Base-by-base conservation (phyloP, 2,113 vertebrate genomes). In the Brachypodius melanocephalos region DNA sequence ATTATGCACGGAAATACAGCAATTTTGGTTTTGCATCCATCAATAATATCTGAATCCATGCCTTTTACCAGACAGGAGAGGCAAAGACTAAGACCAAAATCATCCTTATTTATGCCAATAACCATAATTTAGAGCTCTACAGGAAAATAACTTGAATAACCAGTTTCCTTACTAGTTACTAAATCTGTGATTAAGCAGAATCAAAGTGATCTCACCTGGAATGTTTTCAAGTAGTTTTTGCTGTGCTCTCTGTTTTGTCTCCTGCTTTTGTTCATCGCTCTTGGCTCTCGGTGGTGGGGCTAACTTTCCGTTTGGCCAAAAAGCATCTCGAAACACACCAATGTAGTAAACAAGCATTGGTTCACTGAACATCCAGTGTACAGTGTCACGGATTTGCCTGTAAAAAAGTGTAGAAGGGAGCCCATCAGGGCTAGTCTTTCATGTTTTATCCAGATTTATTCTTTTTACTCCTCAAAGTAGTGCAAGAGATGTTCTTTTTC, bases 171-270 rank as follows among this genome's bases (percentile, higher is more conserved):
- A 32, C 24, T 36, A 45, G 85, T n/a, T 78, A 26, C 19, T 42
- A 24, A 58, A 43, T 31, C 36, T 5, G 1, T 10, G 10, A 57
- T 58, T 32, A 58, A 31, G 48, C 43, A 91, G 57, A 68, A 31
- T 11, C 15, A 20, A 52, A 57, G 78, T 24, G 10, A 61, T 32
- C 92, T 97, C 97, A 99, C 99, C 99, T 98, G 99, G 99, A 97
- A 99, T 99, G 96, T 99, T 99, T 94, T 99, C 99, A 75, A 99
- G 99, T 91, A 99, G 98, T 97, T 99, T 99, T 98, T 99, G 99
- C 95, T 99, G 99, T 54, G 99, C 99, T 79, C 97, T 98, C 95
- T 98, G 98, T 93, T 99, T 99, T 6, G 99, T 99, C 89, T 99
- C 98, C 45, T 91, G 98, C 80, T 98, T 98, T 76, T 99, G 98